Conservation (phyloP, 2,113 vertebrate species). For the Rhinoderma darwinii region DNA sequence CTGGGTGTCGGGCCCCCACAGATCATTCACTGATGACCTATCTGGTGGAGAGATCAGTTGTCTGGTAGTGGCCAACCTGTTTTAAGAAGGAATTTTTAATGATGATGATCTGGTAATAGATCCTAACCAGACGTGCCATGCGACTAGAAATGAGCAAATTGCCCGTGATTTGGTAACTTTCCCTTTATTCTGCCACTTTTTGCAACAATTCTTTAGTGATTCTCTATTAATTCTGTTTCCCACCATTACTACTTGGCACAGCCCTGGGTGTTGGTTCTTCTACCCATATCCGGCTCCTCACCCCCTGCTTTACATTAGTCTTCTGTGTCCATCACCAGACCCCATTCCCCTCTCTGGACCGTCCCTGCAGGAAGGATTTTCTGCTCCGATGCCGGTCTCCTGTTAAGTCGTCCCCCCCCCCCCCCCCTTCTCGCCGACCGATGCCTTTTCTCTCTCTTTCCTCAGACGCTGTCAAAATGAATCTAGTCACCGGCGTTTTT, state of each 20-base stretch:
- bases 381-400: not conserved
- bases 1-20: no score
- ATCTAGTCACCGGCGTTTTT: slow-evolving; percentile 18
- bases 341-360: not conserved
- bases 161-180: no score
- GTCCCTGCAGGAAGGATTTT: not conserved
- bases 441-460: not conserved
- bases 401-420: not conserved
- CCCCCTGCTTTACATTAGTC: no score
- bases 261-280: not conserved
- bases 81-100: no score
- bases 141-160: no score
- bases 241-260: not conserved
- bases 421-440: slow-evolving; percentile 11
- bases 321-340: not conserved
- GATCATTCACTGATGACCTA: no score
- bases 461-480: slow-evolving; percentile 26
- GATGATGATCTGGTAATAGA: no score
- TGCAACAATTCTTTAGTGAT: not conserved
- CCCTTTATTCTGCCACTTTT: not conserved
- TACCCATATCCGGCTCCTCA: not conserved
- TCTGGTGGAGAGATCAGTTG: no score
- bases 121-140: no score
- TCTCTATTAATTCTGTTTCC: not conserved
- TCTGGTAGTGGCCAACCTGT: no score